Evolutionary conservation across 2,888 invertebrate species (phyloP), one percentile per base, ranked within the genome.

Genomic region (Steinernema carpocapsae): DNA sequence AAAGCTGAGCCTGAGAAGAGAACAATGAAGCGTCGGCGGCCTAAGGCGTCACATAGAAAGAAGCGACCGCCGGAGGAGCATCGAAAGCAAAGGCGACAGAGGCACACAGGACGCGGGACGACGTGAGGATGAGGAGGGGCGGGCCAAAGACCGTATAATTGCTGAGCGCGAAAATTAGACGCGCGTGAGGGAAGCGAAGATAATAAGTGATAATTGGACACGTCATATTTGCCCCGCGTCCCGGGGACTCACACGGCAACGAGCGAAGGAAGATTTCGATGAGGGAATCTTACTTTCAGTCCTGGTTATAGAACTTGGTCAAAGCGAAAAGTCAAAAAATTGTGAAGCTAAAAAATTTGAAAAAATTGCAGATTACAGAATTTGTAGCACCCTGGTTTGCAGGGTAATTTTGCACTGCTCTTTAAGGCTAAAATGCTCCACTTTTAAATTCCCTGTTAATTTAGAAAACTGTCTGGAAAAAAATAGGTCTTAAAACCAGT

Each of bases 81-180:
- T 2, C 48, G 17, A 14, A 3, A 48, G 10, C 37, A 37, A 6
- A 10, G 37, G 37, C 10, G 37, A 37, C 37, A 37, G 3, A 3
- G 37, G 37, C 37, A n/a, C n/a, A n/a, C n/a, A n/a, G n/a, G n/a
- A 10, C 37, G 4, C 37, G 37, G 37, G 37, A 6, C 37, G 37
- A 37, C 37, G 37, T 37, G 37, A 37, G 37, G 37, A 37, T 37
- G 37, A 37, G n/a, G 48, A 48, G 26, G 56, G 56, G 56, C 56
- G 56, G 56, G 14, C 19, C 22, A 4, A 26, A 22, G 19, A 56
- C 56, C 56, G 56, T 56, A 56, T 56, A 56, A 56, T 56, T 56
- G 56, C 56, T 56, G 56, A 56, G 56, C 56, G 56, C 26, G 26
- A 56, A 56, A 56, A 56, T 56, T 56, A 56, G 56, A 56, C 56